Conservation (phyloP, 2,113 vertebrate genomes). For the Channa maculata region DNA sequence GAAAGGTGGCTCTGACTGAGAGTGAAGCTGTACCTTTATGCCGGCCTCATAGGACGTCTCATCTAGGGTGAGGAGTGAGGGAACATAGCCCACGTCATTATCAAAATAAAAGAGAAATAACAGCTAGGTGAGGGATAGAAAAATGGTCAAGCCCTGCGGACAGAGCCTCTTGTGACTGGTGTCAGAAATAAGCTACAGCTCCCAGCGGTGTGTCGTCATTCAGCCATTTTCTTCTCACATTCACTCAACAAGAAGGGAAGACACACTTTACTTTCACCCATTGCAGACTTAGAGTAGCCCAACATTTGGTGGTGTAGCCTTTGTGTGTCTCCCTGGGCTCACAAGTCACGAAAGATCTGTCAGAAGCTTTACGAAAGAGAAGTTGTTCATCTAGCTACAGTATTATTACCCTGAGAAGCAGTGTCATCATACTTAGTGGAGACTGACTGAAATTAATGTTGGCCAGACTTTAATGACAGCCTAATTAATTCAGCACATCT, state of each 20-base stretch:
- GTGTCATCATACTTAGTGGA: slow-evolving; percentile 17
- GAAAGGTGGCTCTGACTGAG: slow-evolving; percentile 83
- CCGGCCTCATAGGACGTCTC: slow-evolving; percentile 84
- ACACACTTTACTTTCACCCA: slow-evolving; percentile 5
- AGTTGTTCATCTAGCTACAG: slow-evolving; percentile 31
- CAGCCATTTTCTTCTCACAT: slow-evolving; percentile 39
- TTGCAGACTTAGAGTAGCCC: background rate
- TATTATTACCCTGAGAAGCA: background rate
- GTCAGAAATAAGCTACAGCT: slow-evolving; percentile 3
- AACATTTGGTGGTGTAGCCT: slow-evolving; percentile 1
- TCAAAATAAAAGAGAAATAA: slow-evolving; percentile 38
- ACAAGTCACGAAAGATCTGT: slow-evolving; percentile 31
- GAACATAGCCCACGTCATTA: slow-evolving; percentile 73
- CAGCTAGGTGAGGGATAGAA: slow-evolving; percentile 41
- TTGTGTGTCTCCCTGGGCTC: background rate
- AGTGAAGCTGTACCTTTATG: slow-evolving; percentile 83
- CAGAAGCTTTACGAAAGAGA: slow-evolving; percentile 30
- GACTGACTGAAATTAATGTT: slow-evolving; percentile 51
- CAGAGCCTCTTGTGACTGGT: slow-evolving; percentile 1
- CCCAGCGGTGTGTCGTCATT: slow-evolving; percentile 29
- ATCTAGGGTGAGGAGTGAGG: slow-evolving; percentile 72
- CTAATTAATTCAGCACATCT: slow-evolving; percentile 53
- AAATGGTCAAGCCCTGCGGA: background rate
- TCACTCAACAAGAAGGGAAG: slow-evolving; percentile 2
- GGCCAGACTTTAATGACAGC: slow-evolving; percentile 51